Evolutionary conservation across 2,113 vertebrate genomes (phyloP).

Genomic region (Caretta caretta): DNA sequence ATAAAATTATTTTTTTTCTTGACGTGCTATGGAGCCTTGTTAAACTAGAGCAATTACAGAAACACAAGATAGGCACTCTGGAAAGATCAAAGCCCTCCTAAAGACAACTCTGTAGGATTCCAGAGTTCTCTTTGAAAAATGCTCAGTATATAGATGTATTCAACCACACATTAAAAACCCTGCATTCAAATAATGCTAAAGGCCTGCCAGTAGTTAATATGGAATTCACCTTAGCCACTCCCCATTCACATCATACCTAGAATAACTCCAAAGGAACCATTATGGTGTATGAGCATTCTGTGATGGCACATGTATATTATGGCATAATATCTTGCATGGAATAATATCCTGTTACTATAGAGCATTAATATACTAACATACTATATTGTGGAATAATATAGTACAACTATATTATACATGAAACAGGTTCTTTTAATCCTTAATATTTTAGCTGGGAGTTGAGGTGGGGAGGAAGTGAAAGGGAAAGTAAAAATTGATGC

Average conservation of each 20-base stretch:
- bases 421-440: slow-evolving; percentile 58
- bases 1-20: slow-evolving; percentile 76
- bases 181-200: slow-evolving; percentile 62
- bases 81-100: slow-evolving; percentile 79
- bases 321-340: background rate
- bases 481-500: slow-evolving; percentile 10
- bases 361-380: background rate
- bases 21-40: slow-evolving; percentile 74
- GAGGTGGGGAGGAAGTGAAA: slow-evolving; percentile 25
- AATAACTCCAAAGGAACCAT: slow-evolving; percentile 56
- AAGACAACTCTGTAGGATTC: slow-evolving; percentile 75
- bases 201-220: slow-evolving; percentile 58
- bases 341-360: background rate
- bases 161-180: slow-evolving; percentile 40
- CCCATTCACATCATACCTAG: slow-evolving; percentile 43
- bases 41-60: slow-evolving; percentile 81
- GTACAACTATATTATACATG: background rate
- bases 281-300: background rate
- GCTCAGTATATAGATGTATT: slow-evolving; percentile 72
- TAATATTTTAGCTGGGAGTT: slow-evolving; percentile 37
- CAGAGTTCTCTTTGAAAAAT: slow-evolving; percentile 74
- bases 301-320: background rate
- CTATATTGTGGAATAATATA: background rate
- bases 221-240: slow-evolving; percentile 41
- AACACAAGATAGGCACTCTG: slow-evolving; percentile 79